Evolutionary conservation across 2,888 invertebrate genomes (phyloP), one percentile per base, ranked within the genome.

Genomic region (Lagria hirta): DNA sequence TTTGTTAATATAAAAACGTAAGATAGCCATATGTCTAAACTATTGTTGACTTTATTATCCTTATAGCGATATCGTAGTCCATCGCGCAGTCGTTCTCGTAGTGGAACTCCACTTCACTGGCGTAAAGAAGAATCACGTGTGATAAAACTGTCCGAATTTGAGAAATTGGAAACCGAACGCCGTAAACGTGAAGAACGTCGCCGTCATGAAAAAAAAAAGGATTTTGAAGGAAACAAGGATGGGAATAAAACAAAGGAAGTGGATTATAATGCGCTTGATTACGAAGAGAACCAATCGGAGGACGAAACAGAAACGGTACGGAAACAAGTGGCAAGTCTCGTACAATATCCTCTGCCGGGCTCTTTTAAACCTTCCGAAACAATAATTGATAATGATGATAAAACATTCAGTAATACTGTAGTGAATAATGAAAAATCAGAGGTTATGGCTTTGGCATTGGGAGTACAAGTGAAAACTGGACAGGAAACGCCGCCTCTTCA

Each of bases 91-190:
- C 83, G 93, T 1, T 90, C 90, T 0, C 81, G 91, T 37, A 94
- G 94, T 61, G 83, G 81, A 15, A 96, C 96, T 1, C 96, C 96
- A 5, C 90, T 94, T 4, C 95, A 96, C 72, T 96, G 96, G 96
- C 82, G 88, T 23, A 86, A 89, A 62, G 93, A 92, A 46, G 88
- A 91, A 68, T 80, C 86, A 12, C 79, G 90, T 34, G 88, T 88
- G 30, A 88, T 93, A 51, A 88, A 89, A 67, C 74, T 89, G 1
- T 83, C 86, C 0, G 88, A 92, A 61, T 82, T 86, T 60, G 87
- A 90, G 74, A 82, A 82, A 54, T 72, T 80, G 4, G 86, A 86
- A 61, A 79, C 81, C n/a, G 83, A 84, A 54, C 78, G 80, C 3
- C 76, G 77, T 12, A 71, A 79, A 32, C 72, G 77, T 0, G 83